Conservation (phyloP, 2,797 vertebrate species). For the Helostoma temminkii region DNA sequence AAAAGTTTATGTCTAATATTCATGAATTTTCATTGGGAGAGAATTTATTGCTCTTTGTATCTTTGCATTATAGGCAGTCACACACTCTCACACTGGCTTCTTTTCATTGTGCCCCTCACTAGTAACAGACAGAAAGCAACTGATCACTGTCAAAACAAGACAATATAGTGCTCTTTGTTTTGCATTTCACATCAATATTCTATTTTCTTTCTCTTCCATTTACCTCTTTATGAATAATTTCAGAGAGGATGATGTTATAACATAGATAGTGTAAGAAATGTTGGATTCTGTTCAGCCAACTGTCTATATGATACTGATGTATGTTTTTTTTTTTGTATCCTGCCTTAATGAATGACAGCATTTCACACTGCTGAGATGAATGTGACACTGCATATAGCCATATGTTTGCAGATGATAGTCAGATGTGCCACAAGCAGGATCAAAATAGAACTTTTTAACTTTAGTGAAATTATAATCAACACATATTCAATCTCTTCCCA, state of each 20-base stretch:
- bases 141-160: slow-evolving; percentile 36
- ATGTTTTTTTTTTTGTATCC: not conserved
- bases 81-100: slow-evolving; percentile 30
- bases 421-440: slow-evolving; percentile 20
- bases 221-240: slow-evolving; percentile 10
- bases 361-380: slow-evolving; percentile 10
- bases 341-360: slow-evolving; percentile 25
- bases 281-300: slow-evolving; percentile 6
- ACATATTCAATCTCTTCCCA: slow-evolving; percentile 29
- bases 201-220: slow-evolving; percentile 16
- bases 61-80: slow-evolving; percentile 32
- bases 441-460: slow-evolving; percentile 17
- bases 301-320: slow-evolving; percentile 9
- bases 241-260: not conserved
- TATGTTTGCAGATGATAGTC: slow-evolving; percentile 16
- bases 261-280: slow-evolving; percentile 2
- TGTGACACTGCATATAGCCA: slow-evolving; percentile 21
- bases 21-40: slow-evolving; percentile 53
- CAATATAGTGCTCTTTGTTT: slow-evolving; percentile 1
- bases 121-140: slow-evolving; percentile 36
- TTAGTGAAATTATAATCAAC: slow-evolving; percentile 5
- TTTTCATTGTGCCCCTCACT: slow-evolving; percentile 32
- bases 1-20: slow-evolving; percentile 67
- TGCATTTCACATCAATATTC: slow-evolving; percentile 32
- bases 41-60: slow-evolving; percentile 37